Base-by-base conservation (phyloP, 2,888 invertebrate species). In the Melanostoma mellinum region DNA sequence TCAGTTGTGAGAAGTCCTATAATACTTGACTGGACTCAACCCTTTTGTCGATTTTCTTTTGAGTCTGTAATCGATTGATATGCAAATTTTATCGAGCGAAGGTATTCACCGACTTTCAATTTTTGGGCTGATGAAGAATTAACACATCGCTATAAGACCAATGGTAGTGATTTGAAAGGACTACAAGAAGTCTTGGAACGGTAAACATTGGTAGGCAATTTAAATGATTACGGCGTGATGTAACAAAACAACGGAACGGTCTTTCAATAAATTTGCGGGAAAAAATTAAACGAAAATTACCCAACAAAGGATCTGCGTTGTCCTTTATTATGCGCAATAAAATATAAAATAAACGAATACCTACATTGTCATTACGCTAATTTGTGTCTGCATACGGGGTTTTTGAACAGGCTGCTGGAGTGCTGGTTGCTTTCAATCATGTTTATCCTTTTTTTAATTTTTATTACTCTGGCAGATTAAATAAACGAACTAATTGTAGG, bases 311-410 rank as follows among this genome's bases (percentile, higher is more conserved):
- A 61, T 67, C 48, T 53, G 55, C 77, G 67, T 33, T 73, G 71
- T 73, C 81, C 77, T 82, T 77, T 77, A 68, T 81, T 67, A 61
- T 50, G 72, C 68, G 63, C 82, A 78, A 78, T 82, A 73, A 78
- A 73, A 82, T 78, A 78, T 82, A 73, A 78, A 73, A 82, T 78
- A 82, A 77, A 73, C 73, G 77, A 63, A 73, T 60, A 63, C 82
- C 53, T 82, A 63, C 82, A 58, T 82, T 82, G 78, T 78, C 56
- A 82, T 82, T 82, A 82, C 82, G 82, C 63, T 82, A 78, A 82
- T 78, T 82, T 60, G 81, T 50, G 30, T 61, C 67, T 55, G 67
- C 67, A 60, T 50, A 50, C 4, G 30, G 10, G n/a, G 3, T 42
- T 32, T 55, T 35, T 55, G 36, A 36, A 36, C 6, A 9, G 3